phyloP scores from a whole-genome alignment of 1,140 invertebrate species.

The Drosophila orosa region DNA sequence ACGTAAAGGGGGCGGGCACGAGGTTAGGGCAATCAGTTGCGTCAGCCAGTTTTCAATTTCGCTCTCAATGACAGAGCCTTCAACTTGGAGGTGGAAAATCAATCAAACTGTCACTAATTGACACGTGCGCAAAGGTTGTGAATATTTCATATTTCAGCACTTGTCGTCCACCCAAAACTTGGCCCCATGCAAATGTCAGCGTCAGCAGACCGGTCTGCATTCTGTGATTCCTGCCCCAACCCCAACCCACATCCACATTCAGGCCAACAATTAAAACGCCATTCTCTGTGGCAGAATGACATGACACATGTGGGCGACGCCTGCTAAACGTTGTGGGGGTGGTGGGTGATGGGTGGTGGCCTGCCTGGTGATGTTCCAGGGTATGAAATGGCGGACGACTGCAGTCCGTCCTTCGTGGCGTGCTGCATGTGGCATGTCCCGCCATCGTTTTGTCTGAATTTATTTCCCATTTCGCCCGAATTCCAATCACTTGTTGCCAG shows the following conservation, averaged over 20 bases:
- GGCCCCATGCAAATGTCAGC: constrained; percentile 33
- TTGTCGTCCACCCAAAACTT: constrained; percentile 38
- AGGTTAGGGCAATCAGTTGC: constrained; percentile 14
- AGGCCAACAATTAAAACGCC: constrained; percentile 57
- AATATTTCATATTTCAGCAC: constrained; percentile 74
- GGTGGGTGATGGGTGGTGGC: background rate
- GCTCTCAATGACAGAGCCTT: constrained; percentile 57
- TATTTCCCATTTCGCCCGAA: constrained; percentile 41
- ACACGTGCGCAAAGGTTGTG: constrained; percentile 56
- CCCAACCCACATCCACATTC: background rate
- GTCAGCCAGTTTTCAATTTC: constrained; percentile 45
- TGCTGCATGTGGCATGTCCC: constrained; percentile 49
- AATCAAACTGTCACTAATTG: constrained; percentile 63
- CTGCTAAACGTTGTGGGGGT: constrained; percentile 42
- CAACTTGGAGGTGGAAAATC: constrained; percentile 63
- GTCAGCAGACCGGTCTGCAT: constrained; percentile 3
- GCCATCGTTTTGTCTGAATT: constrained; percentile 50
- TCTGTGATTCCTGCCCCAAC: constrained; percentile 11
- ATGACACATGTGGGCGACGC: constrained; percentile 58
- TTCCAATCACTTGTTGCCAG: constrained; percentile 59
- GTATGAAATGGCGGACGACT: background rate
- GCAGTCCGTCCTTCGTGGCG: constrained; percentile 37
- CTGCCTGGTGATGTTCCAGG: background rate
- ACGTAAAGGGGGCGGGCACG: background rate
- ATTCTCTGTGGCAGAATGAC: constrained; percentile 39